Percentiles rank a stretch among this genome's conserved stretches.
phyloP scores from a whole-genome alignment of 2,888 invertebrate genomes.

The Bhutanitis thaidina region DNA sequence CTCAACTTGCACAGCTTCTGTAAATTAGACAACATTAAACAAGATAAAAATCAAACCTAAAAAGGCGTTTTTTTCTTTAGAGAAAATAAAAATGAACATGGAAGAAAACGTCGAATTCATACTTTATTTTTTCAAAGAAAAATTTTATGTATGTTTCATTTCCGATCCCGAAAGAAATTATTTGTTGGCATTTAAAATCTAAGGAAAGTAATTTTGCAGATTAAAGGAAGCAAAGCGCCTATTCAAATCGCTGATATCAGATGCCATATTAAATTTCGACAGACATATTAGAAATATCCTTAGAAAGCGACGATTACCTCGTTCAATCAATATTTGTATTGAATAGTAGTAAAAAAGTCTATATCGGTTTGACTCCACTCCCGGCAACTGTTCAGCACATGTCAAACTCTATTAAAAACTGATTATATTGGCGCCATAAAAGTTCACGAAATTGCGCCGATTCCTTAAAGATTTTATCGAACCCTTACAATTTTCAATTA shows the following conservation, averaged over 20 bases:
- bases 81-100: no score
- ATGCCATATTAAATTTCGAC: background rate
- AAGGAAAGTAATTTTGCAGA: background rate
- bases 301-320: background rate
- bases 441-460: constrained; percentile 26
- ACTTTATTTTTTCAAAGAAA: no score
- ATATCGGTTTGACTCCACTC: background rate
- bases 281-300: background rate
- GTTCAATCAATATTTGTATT: background rate
- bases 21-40: no score
- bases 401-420: constrained; percentile 5
- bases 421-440: constrained; percentile 20
- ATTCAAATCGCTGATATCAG: background rate
- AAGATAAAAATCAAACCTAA: no score
- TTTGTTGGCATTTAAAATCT: background rate
- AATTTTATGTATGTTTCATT: background rate
- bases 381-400: background rate
- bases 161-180: background rate
- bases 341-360: constrained; percentile 2
- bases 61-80: no score
- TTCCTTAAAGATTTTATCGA: constrained; percentile 42
- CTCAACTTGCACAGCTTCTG: no score
- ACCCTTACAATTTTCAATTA: constrained; percentile 60
- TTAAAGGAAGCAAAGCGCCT: background rate
- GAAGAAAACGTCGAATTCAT: no score